Evolutionary conservation across 2,113 vertebrate genomes (phyloP).

Genomic region (Oriolus oriolus): DNA sequence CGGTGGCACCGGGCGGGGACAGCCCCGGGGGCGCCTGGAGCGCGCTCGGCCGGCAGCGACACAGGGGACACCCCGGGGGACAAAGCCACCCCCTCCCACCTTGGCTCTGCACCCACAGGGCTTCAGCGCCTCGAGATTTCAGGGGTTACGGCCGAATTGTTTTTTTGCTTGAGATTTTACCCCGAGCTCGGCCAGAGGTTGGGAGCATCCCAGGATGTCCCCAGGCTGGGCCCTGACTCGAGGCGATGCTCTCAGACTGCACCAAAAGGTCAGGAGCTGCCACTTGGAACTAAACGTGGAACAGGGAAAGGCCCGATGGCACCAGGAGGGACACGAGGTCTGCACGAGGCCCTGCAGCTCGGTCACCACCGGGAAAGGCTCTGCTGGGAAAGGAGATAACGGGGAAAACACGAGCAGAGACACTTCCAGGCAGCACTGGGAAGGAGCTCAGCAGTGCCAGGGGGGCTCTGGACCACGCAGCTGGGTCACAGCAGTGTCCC

Average conservation of each 20-base stretch:
- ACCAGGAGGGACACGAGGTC: not conserved
- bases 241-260: rapidly evolving
- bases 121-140: rapidly evolving
- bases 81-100: rapidly evolving
- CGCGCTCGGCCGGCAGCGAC: not conserved
- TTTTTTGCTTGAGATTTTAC: rapidly evolving
- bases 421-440: rapidly evolving
- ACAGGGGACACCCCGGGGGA: not conserved
- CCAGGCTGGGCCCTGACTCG: rapidly evolving
- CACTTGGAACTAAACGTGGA: rapidly evolving
- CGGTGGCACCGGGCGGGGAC: not conserved
- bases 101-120: rapidly evolving
- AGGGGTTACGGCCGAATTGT: rapidly evolving
- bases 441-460: rapidly evolving
- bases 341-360: not conserved
- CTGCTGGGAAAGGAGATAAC: not conserved
- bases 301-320: rapidly evolving
- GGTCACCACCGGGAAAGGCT: rapidly evolving
- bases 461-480: not conserved
- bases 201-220: not conserved
- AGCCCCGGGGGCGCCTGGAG: no score
- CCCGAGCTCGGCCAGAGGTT: rapidly evolving
- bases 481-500: not conserved
- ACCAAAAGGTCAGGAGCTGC: rapidly evolving
- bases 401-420: not conserved